A percentile compares a stretch with the other conserved stretches of the same genome.
phyloP scores from a whole-genome alignment of 2,888 invertebrate species.

The Eristalinus aeneus region DNA sequence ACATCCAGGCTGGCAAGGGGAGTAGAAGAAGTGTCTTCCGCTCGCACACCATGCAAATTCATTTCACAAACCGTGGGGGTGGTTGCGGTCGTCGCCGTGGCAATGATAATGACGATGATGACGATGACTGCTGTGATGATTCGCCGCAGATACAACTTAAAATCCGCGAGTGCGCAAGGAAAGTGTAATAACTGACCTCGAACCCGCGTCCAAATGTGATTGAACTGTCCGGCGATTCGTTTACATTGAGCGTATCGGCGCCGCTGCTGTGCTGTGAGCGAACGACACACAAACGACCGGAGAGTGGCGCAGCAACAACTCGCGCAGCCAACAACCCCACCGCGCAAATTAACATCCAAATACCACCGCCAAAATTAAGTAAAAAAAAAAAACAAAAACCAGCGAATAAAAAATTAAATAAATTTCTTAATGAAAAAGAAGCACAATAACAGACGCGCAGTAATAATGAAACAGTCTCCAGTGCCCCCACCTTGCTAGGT shows the following conservation, averaged over 20 bases:
- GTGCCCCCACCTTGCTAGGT: constrained; percentile 6
- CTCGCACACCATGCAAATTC: constrained; percentile 16
- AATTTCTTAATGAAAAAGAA: constrained; percentile 26
- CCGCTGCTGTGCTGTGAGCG: constrained; percentile 27
- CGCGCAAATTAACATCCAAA: constrained; percentile 43
- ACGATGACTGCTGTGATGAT: constrained; percentile 30
- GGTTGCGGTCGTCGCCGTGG: constrained; percentile 27
- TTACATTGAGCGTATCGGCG: constrained; percentile 44
- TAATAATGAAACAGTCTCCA: constrained; percentile 21
- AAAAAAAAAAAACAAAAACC: neutral
- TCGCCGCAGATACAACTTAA: constrained; percentile 44
- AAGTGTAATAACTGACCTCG: constrained; percentile 78
- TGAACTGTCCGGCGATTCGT: constrained; percentile 74
- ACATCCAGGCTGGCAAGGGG: constrained; percentile 15
- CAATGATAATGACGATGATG: neutral
- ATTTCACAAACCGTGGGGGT: constrained; percentile 46
- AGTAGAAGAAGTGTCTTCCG: neutral
- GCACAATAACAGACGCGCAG: constrained; percentile 22
- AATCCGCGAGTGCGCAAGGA: constrained; percentile 27
- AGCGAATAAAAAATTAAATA: constrained; percentile 4
- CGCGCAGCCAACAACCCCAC: constrained; percentile 46
- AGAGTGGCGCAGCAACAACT: constrained; percentile 32
- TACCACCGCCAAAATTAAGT: constrained; percentile 18
- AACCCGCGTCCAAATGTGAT: constrained; percentile 78
- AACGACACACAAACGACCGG: constrained; percentile 16